Evolutionary conservation across 2,888 invertebrate species (phyloP), one percentile per base, ranked within the genome.

Genomic region (Asteroscopus sphinx): DNA sequence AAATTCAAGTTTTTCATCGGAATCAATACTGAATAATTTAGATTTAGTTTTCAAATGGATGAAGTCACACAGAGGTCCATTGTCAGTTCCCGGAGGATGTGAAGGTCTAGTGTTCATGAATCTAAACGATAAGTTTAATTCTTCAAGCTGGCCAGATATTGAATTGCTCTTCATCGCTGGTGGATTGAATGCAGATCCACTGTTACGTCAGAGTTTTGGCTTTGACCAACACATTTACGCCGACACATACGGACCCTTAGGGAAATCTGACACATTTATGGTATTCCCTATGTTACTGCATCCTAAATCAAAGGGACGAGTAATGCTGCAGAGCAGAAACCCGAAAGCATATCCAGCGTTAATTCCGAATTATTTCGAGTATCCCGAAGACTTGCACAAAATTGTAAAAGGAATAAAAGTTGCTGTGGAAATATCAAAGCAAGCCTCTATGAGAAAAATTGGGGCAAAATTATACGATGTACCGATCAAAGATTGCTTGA

Each of bases 291-390:
- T 97, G 91, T 82, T 97, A 35, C 95, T 97, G 84, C 94, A 96
- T 64, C 97, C 97, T 0, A 95, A 95, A 80, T 97, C 97, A 9
- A 93, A 94, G 66, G 97, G 97, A 0, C 91, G 95, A 57, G 85
- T 97, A 0, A 93, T 91, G 83, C 91, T 98, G 11, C 95, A 93
- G 77, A 96, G 96, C 7, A 95, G 91, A 56, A 95, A 98, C 84
- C 97, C 98, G 0, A 95, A 95, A 68, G 94, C 95, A 0, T 95
- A 96, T 75, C 97, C 98, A 0, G 88, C 95, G 13, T 94, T 98
- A 48, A 95, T 97, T 69, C 97, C 97, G 0, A 97, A 97, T 82
- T 99, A 98, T 86, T 95, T 98, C 80, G 94, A 96, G 21, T 71
- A 92, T 79, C 68, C 90, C 4, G 93, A 94, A 71, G 98, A 98